phyloP scores from a whole-genome alignment of 2,888 invertebrate species.

The Cantharis flavilabris region DNA sequence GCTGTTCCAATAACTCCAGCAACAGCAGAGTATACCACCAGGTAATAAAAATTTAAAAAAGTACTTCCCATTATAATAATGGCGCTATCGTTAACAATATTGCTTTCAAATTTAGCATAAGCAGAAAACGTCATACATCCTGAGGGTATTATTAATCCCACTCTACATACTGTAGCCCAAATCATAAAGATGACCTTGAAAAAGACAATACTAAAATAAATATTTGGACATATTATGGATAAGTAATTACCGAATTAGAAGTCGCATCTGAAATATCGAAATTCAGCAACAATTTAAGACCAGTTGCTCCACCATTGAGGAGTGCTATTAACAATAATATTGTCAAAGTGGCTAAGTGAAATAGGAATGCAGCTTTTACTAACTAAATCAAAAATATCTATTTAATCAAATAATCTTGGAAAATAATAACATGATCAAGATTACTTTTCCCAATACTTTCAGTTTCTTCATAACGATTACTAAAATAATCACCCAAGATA shows the following conservation, averaged over 20 bases:
- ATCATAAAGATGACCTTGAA: neutral
- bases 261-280: neutral
- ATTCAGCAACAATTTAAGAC: neutral
- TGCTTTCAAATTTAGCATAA: conserved; percentile 27
- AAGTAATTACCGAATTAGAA: neutral
- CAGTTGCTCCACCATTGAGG: neutral
- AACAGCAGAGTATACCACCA: conserved; percentile 24
- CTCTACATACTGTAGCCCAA: conserved; percentile 10
- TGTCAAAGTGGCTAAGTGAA: neutral
- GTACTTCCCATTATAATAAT: neutral
- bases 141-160: conserved; percentile 34
- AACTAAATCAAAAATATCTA: neutral
- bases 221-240: too few species aligned
- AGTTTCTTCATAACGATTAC: conserved; percentile 27
- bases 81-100: conserved; percentile 2
- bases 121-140: conserved; percentile 39
- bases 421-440: neutral
- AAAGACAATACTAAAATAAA: neutral
- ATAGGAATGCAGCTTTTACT: neutral
- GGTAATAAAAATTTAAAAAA: conserved; percentile 4
- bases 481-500: conserved; percentile 32
- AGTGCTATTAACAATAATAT: neutral
- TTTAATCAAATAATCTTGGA: neutral
- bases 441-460: conserved; percentile 30
- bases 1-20: conserved; percentile 26